These are phyloP conservation scores for Lingula anatina DNA, from an alignment of 2,888 invertebrate species.

Conservation along the genomic window DNA sequence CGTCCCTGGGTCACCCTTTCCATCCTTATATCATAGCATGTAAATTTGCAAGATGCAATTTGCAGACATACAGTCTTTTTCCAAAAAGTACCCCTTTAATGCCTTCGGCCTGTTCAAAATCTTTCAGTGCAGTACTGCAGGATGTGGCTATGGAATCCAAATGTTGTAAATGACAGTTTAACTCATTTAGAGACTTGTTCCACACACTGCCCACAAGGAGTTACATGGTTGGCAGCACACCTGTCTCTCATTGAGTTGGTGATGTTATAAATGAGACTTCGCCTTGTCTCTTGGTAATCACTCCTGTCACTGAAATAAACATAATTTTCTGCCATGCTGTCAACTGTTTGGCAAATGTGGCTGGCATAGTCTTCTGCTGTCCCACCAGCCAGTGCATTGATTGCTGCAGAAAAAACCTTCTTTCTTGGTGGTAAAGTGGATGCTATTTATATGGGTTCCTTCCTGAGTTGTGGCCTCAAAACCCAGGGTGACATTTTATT, in stretches of 20 bases:
- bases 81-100: constrained; percentile 9
- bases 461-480: constrained; percentile 14
- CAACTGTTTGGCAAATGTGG: constrained; percentile 8
- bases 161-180: constrained; percentile 12
- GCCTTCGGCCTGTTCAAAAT: constrained; percentile 2
- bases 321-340: constrained; percentile 4
- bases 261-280: constrained; percentile 7
- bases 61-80: constrained; percentile 9
- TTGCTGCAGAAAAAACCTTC: constrained; percentile 4
- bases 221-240: constrained; percentile 8
- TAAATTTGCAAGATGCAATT: constrained; percentile 10
- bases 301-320: constrained; percentile 1
- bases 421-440: constrained; percentile 10
- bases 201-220: constrained; percentile 6
- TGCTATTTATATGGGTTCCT: constrained; percentile 11
- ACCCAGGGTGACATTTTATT: constrained; percentile 8
- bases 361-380: constrained; percentile 10
- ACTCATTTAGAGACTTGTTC: constrained; percentile 8
- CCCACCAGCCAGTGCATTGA: constrained; percentile 12
- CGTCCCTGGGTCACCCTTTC: constrained; percentile 9
- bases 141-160: constrained; percentile 7
- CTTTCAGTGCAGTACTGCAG: constrained; percentile 4
- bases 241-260: constrained; percentile 13
- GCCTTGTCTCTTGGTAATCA: constrained; percentile 3
- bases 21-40: constrained; percentile 9